phyloP scores from a whole-genome alignment of 2,797 vertebrate species.

The Amphiprion clarkii region DNA sequence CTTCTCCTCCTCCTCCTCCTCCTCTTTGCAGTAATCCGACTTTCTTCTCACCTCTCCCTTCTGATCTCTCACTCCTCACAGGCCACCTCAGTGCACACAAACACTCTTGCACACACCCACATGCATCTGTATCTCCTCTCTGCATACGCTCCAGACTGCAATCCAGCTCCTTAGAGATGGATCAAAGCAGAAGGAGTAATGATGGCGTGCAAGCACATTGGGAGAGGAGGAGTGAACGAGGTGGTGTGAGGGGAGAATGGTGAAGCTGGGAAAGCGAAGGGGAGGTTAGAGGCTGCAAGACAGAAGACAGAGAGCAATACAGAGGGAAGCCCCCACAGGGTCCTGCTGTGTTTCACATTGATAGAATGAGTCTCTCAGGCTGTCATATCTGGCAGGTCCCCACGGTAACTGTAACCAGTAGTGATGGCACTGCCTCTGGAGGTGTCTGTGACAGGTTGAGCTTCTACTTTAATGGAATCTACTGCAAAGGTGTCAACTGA shows the following conservation, averaged over 20 bases:
- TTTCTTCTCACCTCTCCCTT: slow-evolving; percentile 71
- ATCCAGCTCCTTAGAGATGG: slow-evolving; percentile 75
- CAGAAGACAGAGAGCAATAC: slow-evolving; percentile 32
- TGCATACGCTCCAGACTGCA: slow-evolving; percentile 72
- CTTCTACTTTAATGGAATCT: slow-evolving; percentile 48
- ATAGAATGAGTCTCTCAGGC: slow-evolving; percentile 61
- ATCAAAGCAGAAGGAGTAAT: slow-evolving; percentile 76
- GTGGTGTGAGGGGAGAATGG: slow-evolving; percentile 47
- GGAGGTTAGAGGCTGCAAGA: slow-evolving; percentile 44
- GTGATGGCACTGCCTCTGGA: slow-evolving; percentile 47
- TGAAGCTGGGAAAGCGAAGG: slow-evolving; percentile 40
- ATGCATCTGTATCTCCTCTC: slow-evolving; percentile 70
- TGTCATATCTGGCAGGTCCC: slow-evolving; percentile 53
- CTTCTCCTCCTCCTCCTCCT: slow-evolving; percentile 49
- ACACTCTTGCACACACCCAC: slow-evolving; percentile 34
- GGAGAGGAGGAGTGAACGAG: slow-evolving; percentile 45
- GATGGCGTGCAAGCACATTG: slow-evolving; percentile 55
- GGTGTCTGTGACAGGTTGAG: slow-evolving; percentile 51
- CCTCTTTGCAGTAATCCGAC: slow-evolving; percentile 59
- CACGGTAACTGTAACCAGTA: slow-evolving; percentile 55
- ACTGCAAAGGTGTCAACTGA: slow-evolving; percentile 40
- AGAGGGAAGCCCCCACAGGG: slow-evolving; percentile 52
- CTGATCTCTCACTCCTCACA: slow-evolving; percentile 71
- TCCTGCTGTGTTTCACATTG: slow-evolving; percentile 61
- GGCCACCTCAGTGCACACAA: slow-evolving; percentile 40